phyloP scores from a whole-genome alignment of 2,113 vertebrate genomes.

The Diadophis punctatus region DNA sequence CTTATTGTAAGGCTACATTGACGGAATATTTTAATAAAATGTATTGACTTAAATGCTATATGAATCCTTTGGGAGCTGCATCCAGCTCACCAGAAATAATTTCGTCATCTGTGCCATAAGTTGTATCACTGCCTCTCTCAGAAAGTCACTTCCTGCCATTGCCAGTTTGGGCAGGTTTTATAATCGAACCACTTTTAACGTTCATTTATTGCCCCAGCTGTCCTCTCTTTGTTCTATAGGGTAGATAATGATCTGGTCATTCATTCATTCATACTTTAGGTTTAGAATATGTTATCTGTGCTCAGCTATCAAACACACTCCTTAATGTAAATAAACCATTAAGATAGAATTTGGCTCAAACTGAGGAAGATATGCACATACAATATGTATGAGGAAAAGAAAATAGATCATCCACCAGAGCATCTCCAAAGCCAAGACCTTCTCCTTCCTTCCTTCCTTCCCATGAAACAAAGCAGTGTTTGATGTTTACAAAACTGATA shows the following conservation, averaged over 20 bases:
- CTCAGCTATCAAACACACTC: constrained; percentile 28
- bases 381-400: neutral
- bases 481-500: constrained; percentile 40
- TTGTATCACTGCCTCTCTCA: neutral
- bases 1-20: neutral
- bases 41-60: neutral
- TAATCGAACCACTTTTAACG: constrained; percentile 21
- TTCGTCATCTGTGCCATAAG: neutral
- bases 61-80: neutral
- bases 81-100: neutral
- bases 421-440: constrained; percentile 20
- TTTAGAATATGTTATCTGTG: constrained; percentile 12
- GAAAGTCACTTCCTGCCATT: neutral
- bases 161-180: neutral
- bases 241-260: constrained; percentile 45
- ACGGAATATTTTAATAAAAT: neutral
- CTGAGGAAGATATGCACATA: constrained; percentile 17
- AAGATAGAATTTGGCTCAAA: constrained; percentile 24
- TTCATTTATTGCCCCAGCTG: accelerated
- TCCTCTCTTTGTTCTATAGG: neutral
- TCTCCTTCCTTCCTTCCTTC: constrained; percentile 28
- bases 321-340: constrained; percentile 20
- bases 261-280: constrained; percentile 23
- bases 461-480: constrained; percentile 52
- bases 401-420: neutral